phyloP scores from a whole-genome alignment of 2,113 vertebrate species.

The Ailuropoda melanoleuca region DNA sequence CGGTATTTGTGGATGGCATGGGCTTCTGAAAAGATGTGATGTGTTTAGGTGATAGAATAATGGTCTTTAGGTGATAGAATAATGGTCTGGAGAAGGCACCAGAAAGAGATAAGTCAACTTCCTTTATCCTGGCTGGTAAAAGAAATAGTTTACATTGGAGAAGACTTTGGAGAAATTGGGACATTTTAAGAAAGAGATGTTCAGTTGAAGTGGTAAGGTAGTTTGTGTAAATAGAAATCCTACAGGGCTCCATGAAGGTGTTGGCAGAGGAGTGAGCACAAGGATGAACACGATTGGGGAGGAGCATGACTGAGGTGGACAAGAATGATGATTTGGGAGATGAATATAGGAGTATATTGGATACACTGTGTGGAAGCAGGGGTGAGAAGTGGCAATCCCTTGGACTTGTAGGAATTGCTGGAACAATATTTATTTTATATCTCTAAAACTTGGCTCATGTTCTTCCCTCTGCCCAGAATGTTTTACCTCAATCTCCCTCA shows the following conservation, averaged over 20 bases:
- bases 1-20: background rate
- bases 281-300: background rate
- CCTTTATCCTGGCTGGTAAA: background rate
- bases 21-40: constrained; percentile 7
- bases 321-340: background rate
- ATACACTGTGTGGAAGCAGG: background rate
- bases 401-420: background rate
- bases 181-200: constrained; percentile 40
- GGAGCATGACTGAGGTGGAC: background rate
- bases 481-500: background rate
- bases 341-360: background rate
- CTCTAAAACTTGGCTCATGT: background rate
- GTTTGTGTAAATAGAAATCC: background rate
- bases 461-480: background rate
- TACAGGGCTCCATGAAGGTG: background rate
- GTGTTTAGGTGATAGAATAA: constrained; percentile 6
- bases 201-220: background rate
- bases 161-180: constrained; percentile 21
- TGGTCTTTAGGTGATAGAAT: constrained; percentile 21
- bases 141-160: background rate
- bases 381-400: background rate
- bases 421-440: background rate
- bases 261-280: background rate
- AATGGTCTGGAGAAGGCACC: background rate
- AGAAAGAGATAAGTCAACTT: background rate